phyloP scores from a whole-genome alignment of 2,888 invertebrate genomes.

The Cheilosia scutellata region DNA sequence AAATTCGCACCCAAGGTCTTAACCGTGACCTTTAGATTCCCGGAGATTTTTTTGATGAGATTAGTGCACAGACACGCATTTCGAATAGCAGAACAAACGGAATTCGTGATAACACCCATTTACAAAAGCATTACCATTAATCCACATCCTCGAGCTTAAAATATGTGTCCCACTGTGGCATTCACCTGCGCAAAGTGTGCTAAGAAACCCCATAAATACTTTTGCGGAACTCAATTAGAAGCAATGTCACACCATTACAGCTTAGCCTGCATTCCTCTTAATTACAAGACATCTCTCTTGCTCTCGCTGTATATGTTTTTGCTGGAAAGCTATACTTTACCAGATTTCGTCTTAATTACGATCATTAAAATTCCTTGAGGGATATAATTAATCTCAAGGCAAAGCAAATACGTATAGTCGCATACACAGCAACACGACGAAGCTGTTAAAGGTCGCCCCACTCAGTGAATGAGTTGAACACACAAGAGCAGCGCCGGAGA shows the following conservation, averaged over 20 bases:
- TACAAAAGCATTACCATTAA: neutral
- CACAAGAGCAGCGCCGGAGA: conserved; percentile 1
- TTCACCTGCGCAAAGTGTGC: neutral
- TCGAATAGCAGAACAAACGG: neutral
- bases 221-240: conserved; percentile 23
- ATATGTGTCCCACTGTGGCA: neutral
- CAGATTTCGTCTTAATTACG: conserved; percentile 61
- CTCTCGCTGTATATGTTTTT: neutral
- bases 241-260: neutral
- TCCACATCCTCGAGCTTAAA: neutral
- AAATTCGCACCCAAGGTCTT: no score
- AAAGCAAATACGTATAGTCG: neutral
- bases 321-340: conserved; percentile 6
- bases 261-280: conserved; percentile 39
- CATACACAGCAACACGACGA: neutral
- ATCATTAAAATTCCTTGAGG: conserved; percentile 68
- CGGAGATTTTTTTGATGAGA: neutral
- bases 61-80: no score
- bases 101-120: conserved; percentile 13
- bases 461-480: conserved; percentile 2
- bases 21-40: neutral
- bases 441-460: conserved; percentile 29
- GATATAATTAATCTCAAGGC: conserved; percentile 56
- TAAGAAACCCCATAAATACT: neutral
- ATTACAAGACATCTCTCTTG: conserved; percentile 32